Evolutionary conservation across 1,140 invertebrate genomes (phyloP), one percentile per base, ranked within the genome.

Genomic region (Neodiprion lecontei): DNA sequence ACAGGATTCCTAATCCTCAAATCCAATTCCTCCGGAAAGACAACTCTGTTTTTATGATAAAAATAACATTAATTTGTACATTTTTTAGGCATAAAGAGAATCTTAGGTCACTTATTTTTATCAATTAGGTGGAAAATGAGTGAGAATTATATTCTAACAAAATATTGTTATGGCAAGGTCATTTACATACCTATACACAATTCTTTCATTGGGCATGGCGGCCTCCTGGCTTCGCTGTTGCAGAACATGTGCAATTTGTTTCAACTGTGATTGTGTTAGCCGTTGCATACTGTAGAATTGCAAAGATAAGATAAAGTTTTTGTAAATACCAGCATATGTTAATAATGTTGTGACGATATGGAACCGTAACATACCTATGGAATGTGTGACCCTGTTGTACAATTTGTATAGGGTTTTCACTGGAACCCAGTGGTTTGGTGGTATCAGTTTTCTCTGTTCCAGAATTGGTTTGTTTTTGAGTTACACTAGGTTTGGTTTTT

Each of bases 381-480:
- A 87, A 88, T 66, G 87, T 87, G 75, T 85, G 82, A 48, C 92
- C 92, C 79, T 93, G 91, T 74, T 92, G 92, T 50, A 93, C 89
- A 66, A 93, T 90, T 81, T 92, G 89, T 76, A 93, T 92, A 7
- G 92, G 91, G 84, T 93, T 92, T 76, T 91, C 90, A 80, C 89
- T 91, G 11, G 90, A 91, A 14, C 91, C 91, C 11, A 91, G 77
- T 23, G 91, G 89, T 70, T 87, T 88, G 11, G 72, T 78, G 21
- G 66, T 50, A 75, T 84, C 77, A 1, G 76, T 72, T 69, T 72
- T 40, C 72, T 82, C 79, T 48, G 65, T 76, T 48, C 48, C 7
- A 49, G 72, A 12, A 40, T 49, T 48, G 21, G 74, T n/a, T 67
- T 72, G 47, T 49, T 80, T 81, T 11, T 67, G 14, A 48, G 76